Evolutionary conservation across 1,140 invertebrate genomes (phyloP).

Genomic region (Drosophila oshimai): DNA sequence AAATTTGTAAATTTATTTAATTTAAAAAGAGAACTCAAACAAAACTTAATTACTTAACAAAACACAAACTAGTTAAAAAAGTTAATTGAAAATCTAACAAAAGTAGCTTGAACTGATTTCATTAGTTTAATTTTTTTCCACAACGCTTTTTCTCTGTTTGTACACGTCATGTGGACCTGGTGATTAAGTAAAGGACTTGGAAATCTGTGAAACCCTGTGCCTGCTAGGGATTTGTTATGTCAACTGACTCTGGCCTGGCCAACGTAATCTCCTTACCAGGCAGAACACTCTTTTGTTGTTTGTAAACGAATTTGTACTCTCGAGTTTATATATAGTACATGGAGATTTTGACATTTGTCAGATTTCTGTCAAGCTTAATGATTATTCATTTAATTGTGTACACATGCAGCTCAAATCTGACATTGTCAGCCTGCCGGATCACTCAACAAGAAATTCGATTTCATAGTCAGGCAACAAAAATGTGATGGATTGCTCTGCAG

Average conservation of each 20-base stretch:
- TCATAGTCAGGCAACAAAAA: slow-evolving; percentile 13
- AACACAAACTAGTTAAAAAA: too few species aligned
- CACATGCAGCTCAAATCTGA: slow-evolving; percentile 7
- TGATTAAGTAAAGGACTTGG: slow-evolving; percentile 8
- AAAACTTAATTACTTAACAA: too few species aligned
- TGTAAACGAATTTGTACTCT: neutral
- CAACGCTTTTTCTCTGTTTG: neutral
- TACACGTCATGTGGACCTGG: neutral
- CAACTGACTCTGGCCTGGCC: neutral
- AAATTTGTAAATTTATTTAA: too few species aligned
- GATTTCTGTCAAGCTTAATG: slow-evolving; percentile 32
- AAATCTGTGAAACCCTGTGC: neutral
- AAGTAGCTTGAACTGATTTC: neutral
- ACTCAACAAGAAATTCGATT: slow-evolving; percentile 25
- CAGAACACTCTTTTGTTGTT: neutral
- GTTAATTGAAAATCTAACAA: neutral
- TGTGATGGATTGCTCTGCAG: slow-evolving; percentile 25
- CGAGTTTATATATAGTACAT: neutral
- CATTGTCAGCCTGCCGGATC: slow-evolving; percentile 12
- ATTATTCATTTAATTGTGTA: slow-evolving; percentile 29
- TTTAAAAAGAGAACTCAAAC: too few species aligned
- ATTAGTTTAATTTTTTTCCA: neutral
- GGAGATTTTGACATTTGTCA: slow-evolving; percentile 22
- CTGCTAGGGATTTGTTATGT: slow-evolving; percentile 1
- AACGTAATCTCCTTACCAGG: slow-evolving; percentile 4